phyloP scores from a whole-genome alignment of 2,888 invertebrate genomes.

The Sinotaia quadrata region DNA sequence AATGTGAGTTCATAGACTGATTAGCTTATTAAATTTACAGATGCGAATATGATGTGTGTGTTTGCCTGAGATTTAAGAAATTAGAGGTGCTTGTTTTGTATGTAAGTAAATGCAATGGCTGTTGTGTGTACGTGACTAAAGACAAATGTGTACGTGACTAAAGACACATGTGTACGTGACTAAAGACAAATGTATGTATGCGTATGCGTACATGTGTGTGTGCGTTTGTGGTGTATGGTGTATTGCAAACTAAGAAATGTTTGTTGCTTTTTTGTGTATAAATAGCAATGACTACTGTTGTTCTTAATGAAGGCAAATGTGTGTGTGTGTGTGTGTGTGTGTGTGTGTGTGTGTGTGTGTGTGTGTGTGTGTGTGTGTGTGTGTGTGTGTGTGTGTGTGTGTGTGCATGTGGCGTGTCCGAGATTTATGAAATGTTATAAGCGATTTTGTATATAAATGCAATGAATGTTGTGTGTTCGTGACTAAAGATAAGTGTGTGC shows the following conservation, averaged over 20 bases:
- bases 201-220: slow-evolving; percentile 5
- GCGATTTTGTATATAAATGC: too few species aligned
- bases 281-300: too few species aligned
- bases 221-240: background rate
- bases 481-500: too few species aligned
- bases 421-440: background rate
- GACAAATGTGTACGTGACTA: background rate
- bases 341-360: background rate
- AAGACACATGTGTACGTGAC: background rate
- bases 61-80: background rate
- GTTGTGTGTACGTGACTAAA: slow-evolving; percentile 3
- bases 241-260: background rate
- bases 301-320: too few species aligned
- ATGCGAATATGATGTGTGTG: slow-evolving; percentile 2
- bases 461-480: background rate
- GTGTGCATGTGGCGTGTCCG: background rate
- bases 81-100: background rate
- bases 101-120: background rate
- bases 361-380: background rate
- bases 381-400: slow-evolving; percentile 12
- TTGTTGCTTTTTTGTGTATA: too few species aligned
- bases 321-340: slow-evolving; percentile 8
- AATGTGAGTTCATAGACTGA: too few species aligned
- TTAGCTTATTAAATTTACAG: too few species aligned
- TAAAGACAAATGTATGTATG: background rate